Base-by-base conservation (phyloP, 2,797 vertebrate species). In the Poeciliopsis infans region DNA sequence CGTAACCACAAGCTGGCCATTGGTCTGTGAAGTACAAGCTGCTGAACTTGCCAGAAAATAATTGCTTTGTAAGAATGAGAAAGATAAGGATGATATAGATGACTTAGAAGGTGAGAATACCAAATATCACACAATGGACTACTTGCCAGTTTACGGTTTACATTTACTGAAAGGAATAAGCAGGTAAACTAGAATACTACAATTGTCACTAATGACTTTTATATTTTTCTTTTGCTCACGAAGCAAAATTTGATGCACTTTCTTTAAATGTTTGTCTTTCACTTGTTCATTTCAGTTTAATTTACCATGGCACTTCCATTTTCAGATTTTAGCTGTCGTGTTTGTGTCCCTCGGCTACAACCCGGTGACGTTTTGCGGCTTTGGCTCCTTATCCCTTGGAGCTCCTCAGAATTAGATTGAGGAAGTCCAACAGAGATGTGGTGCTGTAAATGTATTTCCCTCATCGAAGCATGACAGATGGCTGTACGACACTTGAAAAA, bases 381-480 rank as follows among this genome's bases (percentile, higher is more conserved):
- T 53, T 71, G 69, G 79, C 70, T 7, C 33, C 41, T 49, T 45
- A 57, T 82, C 72, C 57, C 77, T 85, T 18, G 0, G 81, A 72
- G 69, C 51, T 10, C 73, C 76, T 83, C 77, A 75, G 71, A 78
- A 81, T 85, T 55, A 75, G 68, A 51, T 78, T 0, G 43, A 79
- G 49, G 81, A 83, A 53, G 79, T 79, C 74, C 49, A 72, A 85
- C 3, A 74, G 78, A 86, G 81, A 88, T 25, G 73, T 51, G 75
- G 71, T 80, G 77, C 81, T 85, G 69, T 72, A 76, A 86, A 87
- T 90, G 79, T 72, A 59, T 87, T 81, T 23, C 75, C 80, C 81
- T 80, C 83, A 83, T 79, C 51, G 55, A 76, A 89, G 78, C 75
- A 71, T 88, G 86, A 89, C 77, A 68, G 85, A 85, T 82, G 75